Conservation (phyloP, 1,140 invertebrate genomes). For the Aricia agestis region DNA sequence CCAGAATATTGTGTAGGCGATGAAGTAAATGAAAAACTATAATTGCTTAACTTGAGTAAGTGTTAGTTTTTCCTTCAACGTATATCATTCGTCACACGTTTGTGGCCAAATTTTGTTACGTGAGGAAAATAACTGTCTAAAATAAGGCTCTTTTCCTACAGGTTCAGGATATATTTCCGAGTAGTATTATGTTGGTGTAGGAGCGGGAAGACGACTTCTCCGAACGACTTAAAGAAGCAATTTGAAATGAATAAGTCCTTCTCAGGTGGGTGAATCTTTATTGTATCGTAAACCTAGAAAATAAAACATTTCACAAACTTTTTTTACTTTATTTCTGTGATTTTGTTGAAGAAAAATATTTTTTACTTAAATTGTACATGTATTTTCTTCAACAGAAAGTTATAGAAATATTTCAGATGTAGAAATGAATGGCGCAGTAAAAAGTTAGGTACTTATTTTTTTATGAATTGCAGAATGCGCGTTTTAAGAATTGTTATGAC, state of each 20-base stretch:
- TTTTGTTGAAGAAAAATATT: neutral
- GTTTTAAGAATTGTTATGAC: too few relatives aligned
- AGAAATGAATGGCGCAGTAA: too few relatives aligned
- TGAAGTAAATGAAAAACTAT: too few relatives aligned
- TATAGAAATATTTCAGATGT: too few relatives aligned
- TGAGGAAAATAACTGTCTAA: neutral
- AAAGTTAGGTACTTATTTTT: too few relatives aligned
- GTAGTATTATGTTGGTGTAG: slow-evolving; percentile 61
- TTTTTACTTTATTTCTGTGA: neutral
- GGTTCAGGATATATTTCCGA: slow-evolving; percentile 54
- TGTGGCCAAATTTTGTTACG: neutral
- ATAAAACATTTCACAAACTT: neutral
- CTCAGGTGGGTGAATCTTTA: slow-evolving; percentile 43
- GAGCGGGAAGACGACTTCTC: slow-evolving; percentile 43
- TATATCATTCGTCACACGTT: neutral
- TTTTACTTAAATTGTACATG: neutral
- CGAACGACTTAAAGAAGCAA: slow-evolving; percentile 54
- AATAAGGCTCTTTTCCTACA: slow-evolving; percentile 19
- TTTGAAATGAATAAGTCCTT: slow-evolving; percentile 63
- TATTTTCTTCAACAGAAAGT: too few relatives aligned
- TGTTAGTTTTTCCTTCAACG: neutral
- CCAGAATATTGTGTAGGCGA: too few relatives aligned
- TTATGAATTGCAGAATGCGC: too few relatives aligned
- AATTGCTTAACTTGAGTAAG: too few relatives aligned
- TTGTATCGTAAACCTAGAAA: neutral